These are phyloP conservation scores for Polydesmus complanatus DNA, from an alignment of 2,888 invertebrate genomes.

Conservation along the genomic window DNA sequence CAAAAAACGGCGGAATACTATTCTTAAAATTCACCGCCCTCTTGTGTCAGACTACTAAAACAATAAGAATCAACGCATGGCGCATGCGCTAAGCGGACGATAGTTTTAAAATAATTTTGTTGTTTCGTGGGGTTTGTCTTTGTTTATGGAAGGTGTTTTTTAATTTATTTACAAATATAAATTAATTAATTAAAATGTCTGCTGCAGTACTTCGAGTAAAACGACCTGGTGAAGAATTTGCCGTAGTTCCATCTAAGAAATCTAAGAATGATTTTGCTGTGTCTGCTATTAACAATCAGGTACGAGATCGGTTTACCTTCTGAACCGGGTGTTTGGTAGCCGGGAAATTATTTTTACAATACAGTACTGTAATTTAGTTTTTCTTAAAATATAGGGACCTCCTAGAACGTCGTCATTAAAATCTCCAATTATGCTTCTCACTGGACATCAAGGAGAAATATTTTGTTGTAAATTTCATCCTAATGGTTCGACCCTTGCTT, in stretches of 20 bases:
- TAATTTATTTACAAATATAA: too few relatives aligned
- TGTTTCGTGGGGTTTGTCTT: too few relatives aligned
- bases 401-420: conserved; percentile 73
- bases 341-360: background rate
- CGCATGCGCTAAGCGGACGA: too few relatives aligned
- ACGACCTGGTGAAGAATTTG: conserved; percentile 48
- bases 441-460: conserved; percentile 95
- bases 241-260: conserved; percentile 39
- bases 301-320: too few relatives aligned
- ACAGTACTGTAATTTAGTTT: background rate
- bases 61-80: too few relatives aligned
- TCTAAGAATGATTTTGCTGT: conserved; percentile 53
- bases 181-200: too few relatives aligned
- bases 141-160: too few relatives aligned
- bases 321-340: background rate
- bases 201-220: conserved; percentile 39
- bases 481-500: conserved; percentile 85
- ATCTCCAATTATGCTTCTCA: conserved; percentile 87
- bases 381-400: conserved; percentile 39
- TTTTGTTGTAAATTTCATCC: conserved; percentile 88
- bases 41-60: too few relatives aligned
- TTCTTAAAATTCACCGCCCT: too few relatives aligned
- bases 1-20: too few relatives aligned
- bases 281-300: background rate
- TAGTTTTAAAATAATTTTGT: too few relatives aligned